Base-by-base conservation (phyloP, 2,888 invertebrate genomes). In the Scaeva pyrastri region DNA sequence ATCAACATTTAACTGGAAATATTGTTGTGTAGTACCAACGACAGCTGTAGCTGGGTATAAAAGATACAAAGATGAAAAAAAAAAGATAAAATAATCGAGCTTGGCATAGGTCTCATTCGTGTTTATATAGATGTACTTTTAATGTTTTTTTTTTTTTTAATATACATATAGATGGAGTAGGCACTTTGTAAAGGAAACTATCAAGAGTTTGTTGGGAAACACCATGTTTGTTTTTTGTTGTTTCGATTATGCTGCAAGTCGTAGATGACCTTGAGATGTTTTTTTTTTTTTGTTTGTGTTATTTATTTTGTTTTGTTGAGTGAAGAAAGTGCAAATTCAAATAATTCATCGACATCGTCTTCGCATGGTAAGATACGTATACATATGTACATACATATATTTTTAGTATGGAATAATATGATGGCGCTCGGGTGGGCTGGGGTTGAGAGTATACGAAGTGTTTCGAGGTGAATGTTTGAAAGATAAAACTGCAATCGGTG, bases 291-390 rank as follows among this genome's bases (percentile, higher is more conserved):
- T 2, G 2, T 26, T 26, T 26, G 5, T 31, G 31, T 31, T 31
- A 31, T 31, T 31, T 31, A 23, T 64, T 45, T 26, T 26, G n/a
- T 64, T 43, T 64, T 64, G 64, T 45, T 64, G 76, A 39, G 80
- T 56, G 72, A 70, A 55, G 76, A 81, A 81, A 85, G 85, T 85
- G 81, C 85, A 81, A 81, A 85, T 81, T 76, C 70, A 77, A 80
- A 80, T 62, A 85, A 85, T 81, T 60, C 68, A 82, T 68, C 56
- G 60, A 50, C 52, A 45, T 55, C 16, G 60, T 68, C 26, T 66
- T 66, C 48, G 45, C 26, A 21, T 60, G 26, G 45, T 14, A 45
- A 48, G 21, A 31, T 48, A 64, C n/a, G 26, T 7, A 26, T 14
- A 7, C 41, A 31, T 48, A 64, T 23, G 26, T 7, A 26, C 14